Conservation (phyloP, 2,797 vertebrate genomes). For the Pseudomugil tenellus region DNA sequence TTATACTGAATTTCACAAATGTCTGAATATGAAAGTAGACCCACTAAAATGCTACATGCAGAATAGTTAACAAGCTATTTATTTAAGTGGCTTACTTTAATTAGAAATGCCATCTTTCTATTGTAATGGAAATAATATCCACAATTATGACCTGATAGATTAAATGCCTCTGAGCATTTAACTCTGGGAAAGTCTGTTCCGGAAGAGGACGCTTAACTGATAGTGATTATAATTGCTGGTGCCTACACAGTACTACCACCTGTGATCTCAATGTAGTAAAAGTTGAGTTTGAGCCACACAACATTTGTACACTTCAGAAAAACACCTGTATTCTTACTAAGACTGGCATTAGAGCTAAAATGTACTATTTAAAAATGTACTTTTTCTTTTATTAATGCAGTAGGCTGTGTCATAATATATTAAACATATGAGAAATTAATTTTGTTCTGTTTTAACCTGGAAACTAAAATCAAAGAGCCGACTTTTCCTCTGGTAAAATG, state of each 20-base stretch:
- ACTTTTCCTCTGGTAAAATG: background rate
- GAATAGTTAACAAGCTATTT: constrained; percentile 24
- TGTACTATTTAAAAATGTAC: background rate
- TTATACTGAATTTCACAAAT: constrained; percentile 29
- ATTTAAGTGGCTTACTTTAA: constrained; percentile 6
- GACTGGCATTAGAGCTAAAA: background rate
- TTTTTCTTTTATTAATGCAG: background rate
- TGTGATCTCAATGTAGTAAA: background rate
- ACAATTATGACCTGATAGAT: background rate
- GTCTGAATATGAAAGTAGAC: constrained; percentile 17
- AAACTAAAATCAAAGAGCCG: background rate
- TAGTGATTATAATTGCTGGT: background rate
- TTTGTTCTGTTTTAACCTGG: background rate
- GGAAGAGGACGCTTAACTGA: background rate
- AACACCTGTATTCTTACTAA: background rate
- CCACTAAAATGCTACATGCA: constrained; percentile 12
- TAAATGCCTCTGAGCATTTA: background rate
- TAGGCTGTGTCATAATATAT: background rate
- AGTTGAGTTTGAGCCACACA: background rate
- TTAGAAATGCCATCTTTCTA: background rate
- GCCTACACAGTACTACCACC: background rate
- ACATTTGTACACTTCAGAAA: background rate
- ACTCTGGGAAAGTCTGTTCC: background rate
- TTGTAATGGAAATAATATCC: constrained; percentile 7
- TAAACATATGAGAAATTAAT: background rate